Evolutionary conservation across 2,797 vertebrate genomes (phyloP), one percentile per base, ranked within the genome.

Genomic region (Myotis planiceps): DNA sequence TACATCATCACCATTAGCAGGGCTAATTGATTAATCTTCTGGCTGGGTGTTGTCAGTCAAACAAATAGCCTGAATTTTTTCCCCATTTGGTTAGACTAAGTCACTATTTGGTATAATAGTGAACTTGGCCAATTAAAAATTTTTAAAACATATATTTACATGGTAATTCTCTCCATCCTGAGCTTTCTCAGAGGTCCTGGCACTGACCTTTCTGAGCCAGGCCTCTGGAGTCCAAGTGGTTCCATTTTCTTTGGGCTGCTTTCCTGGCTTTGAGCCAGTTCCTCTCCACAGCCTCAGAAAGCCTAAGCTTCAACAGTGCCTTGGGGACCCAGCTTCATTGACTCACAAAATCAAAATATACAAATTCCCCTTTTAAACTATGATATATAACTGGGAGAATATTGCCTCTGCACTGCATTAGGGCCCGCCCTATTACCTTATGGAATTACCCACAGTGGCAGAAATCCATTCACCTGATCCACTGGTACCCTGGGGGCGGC

Each of bases 391-490:
- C 97, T 96, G 65, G 79, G 42, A 96, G 94, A 97, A 97, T 97
- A 98, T 98, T 98, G 94, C 96, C 80, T 98, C 96, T 96, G 79
- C 88, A 96, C 97, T 97, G 94, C 97, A 97, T 97, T 97, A 97
- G 91, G 92, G 90, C 88, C 95, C 12, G 5, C 96, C 97, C 96
- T 98, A 96, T 97, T 97, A 96, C 96, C 96, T 97, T 97, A 97
- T 93, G 97, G 97, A 98, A 98, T 98, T 97, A 97, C 96, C 96
- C 97, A 95, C 95, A 92, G 96, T 97, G 96, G 97, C 97, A 97
- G 97, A 97, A 98, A 98, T 97, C 97, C 97, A 96, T 98, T 98
- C 97, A 96, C 97, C 97, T 97, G 97, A 97, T 97, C 96, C 97
- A 96, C 97, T 71, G 94, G 97, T 94, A 97, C 97, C 97, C 97